Conservation (phyloP, 2,797 vertebrate genomes). For the Onychomys torridus region DNA sequence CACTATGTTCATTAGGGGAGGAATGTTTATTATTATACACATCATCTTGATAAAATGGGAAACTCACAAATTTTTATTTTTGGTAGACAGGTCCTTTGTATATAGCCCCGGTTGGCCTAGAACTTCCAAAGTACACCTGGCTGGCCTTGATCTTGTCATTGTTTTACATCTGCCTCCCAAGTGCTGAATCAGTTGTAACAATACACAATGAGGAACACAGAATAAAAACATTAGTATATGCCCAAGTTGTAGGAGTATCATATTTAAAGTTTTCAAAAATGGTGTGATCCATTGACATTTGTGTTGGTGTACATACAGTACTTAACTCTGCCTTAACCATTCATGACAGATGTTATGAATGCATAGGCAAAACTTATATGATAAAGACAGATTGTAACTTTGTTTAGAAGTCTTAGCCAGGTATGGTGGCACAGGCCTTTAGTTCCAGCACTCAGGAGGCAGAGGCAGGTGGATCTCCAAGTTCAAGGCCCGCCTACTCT, state of each 20-base stretch:
- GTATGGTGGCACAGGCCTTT: not conserved
- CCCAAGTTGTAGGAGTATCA: not conserved
- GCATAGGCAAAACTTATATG: conserved; percentile 4
- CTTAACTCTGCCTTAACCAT: not conserved
- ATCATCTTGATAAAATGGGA: conserved; percentile 15
- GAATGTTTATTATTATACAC: not conserved
- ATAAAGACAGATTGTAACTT: not conserved
- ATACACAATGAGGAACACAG: not conserved
- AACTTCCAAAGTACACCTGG: not conserved
- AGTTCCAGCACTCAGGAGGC: not conserved
- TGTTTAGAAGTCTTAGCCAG: not conserved
- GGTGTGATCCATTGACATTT: not conserved
- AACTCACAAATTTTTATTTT: not conserved
- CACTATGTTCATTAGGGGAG: conserved; percentile 24
- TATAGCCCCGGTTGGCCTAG: not conserved
- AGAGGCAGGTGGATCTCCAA: not conserved
- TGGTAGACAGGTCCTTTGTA: not conserved
- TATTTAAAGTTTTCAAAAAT: not conserved
- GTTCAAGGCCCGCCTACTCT: not conserved
- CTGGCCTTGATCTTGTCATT: not conserved
- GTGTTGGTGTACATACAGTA: not conserved
- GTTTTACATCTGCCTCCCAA: not conserved
- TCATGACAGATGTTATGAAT: conserved; percentile 21
- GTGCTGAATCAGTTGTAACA: not conserved
- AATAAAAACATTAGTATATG: not conserved